Base-by-base conservation (phyloP, 2,113 vertebrate species). In the Cavia aperea region DNA sequence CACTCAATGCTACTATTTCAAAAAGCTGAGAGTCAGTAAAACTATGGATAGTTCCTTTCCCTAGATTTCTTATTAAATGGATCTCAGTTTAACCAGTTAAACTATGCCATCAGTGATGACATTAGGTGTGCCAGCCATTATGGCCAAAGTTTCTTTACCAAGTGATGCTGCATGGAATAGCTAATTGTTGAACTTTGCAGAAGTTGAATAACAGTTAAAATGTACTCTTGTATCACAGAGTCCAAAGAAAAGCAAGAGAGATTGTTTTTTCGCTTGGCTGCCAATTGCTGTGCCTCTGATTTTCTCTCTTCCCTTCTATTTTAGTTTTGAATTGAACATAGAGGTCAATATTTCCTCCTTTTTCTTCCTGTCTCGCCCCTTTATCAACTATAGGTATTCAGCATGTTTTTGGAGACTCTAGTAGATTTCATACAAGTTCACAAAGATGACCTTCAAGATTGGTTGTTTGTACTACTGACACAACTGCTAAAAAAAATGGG, bases 401-500 rank as follows among this genome's bases (percentile, higher is more conserved):
- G 99, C 96, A 99, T 99, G 99, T 99, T 99, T 98, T 97, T 99
- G 98, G 99, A 99, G 97, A 99, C 99, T 0, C 97, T 99, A 82
- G 99, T 99, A 58, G 99, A 99, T 97, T 99, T 99, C 97, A 98
- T 99, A 95, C 98, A 97, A 95, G 99, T 99, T 87, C 99, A 99
- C 95, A 99, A 99, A 97, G 99, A 99, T 3, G 99, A 99, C 94
- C 98, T 99, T 88, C 99, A 99, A 95, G 99, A 99, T 96, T 99
- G 99, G 99, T 96, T 99, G 43, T 99, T 99, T 56, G 99, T 99
- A 36, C 96, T 99, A 93, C 98, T 99, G 94, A 99, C 99, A 0
- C 99, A 99, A 95, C 97, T 99, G 33, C 97, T 99, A 95, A 99
- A 99, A 97, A 99, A 99, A 98, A 99, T 99, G 99, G 99, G 99